A percentile compares a stretch with the other conserved stretches of the same genome.
These are phyloP conservation scores for Pelochelys cantorii DNA, from an alignment of 2,797 vertebrate species.

Conservation along the genomic window DNA sequence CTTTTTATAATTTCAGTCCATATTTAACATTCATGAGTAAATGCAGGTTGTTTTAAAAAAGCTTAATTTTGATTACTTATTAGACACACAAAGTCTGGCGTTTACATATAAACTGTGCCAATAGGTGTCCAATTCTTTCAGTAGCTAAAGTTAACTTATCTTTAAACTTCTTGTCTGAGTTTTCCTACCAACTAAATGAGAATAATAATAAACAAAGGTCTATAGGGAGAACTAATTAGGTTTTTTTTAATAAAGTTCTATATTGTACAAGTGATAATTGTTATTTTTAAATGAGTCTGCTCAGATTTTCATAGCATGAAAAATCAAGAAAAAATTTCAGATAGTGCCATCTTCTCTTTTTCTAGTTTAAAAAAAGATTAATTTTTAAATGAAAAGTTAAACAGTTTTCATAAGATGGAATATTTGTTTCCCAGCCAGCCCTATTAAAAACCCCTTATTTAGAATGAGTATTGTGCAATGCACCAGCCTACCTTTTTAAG, in stretches of 20 bases:
- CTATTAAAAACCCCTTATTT: no score
- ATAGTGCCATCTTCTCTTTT: background rate
- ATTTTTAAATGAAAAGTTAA: background rate
- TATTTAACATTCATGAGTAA: background rate
- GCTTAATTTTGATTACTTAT: background rate
- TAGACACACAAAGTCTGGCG: background rate
- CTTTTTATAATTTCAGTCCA: background rate
- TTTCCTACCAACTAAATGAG: background rate
- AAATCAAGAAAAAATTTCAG: background rate
- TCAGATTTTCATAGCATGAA: background rate
- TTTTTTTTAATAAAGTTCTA: background rate
- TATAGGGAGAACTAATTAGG: background rate
- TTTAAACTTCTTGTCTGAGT: background rate
- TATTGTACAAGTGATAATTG: background rate
- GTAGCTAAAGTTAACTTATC: background rate
- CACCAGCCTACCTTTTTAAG: no score
- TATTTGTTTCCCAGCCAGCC: no score
- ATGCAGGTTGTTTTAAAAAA: background rate
- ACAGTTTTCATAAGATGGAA: no score
- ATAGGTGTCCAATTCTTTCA: background rate
- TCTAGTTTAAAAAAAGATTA: background rate
- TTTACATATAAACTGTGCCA: background rate
- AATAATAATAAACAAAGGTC: background rate
- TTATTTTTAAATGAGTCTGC: background rate
- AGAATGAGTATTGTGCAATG: no score